Evolutionary conservation across 2,113 vertebrate genomes (phyloP).

Genomic region (Aphelocoma coerulescens): DNA sequence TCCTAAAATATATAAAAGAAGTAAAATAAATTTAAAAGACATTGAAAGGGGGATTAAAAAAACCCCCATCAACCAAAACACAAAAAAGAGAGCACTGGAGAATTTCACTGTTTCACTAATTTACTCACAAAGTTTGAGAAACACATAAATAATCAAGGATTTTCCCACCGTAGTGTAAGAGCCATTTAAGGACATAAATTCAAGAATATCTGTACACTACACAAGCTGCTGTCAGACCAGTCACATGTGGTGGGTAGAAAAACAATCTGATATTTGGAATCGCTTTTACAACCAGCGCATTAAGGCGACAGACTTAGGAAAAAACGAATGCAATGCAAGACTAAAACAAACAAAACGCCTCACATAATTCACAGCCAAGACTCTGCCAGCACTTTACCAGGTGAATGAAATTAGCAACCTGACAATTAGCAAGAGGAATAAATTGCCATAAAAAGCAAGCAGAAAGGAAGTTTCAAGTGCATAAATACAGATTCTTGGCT

Average conservation of each 20-base stretch:
- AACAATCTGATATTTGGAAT: neutral
- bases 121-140: neutral
- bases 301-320: neutral
- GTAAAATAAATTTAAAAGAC: neutral
- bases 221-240: neutral
- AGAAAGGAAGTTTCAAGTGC: neutral
- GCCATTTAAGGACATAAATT: neutral
- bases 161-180: accelerated
- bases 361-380: neutral
- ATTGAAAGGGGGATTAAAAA: neutral
- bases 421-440: neutral
- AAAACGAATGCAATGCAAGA: constrained; percentile 13
- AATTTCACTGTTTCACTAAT: neutral
- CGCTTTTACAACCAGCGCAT: accelerated
- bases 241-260: neutral
- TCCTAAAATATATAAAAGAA: neutral
- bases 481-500: neutral
- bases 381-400: neutral
- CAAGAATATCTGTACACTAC: neutral
- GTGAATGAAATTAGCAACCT: neutral
- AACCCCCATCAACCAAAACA: neutral
- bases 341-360: neutral
- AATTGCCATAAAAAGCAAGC: neutral
- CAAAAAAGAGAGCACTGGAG: neutral
- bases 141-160: neutral